Conservation (phyloP, 2,797 vertebrate species). For the Petrocephalus schoutedeni region DNA sequence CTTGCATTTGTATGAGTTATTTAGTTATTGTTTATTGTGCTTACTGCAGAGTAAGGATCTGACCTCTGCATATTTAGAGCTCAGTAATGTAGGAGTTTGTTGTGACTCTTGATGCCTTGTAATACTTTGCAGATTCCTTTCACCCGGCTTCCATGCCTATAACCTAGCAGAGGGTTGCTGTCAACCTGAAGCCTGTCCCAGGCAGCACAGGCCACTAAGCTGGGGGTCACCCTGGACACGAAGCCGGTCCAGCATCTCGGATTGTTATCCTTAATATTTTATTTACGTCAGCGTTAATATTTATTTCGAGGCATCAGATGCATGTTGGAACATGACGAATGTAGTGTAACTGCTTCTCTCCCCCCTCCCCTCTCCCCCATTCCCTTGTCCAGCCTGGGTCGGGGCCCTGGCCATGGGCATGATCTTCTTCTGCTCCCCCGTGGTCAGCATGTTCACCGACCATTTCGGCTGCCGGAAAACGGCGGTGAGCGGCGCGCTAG, state of each 20-base stretch:
- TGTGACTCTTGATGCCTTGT: background rate
- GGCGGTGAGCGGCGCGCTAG: constrained; percentile 75
- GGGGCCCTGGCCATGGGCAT: constrained; percentile 94
- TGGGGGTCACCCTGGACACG: background rate
- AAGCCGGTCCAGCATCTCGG: background rate
- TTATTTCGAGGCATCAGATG: background rate
- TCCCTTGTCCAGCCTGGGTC: constrained; percentile 76
- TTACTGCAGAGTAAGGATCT: background rate
- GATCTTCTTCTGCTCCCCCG: constrained; percentile 97
- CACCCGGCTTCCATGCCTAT: background rate
- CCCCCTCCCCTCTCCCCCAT: background rate
- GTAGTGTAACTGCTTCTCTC: background rate
- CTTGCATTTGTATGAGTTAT: background rate
- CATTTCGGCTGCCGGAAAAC: constrained; percentile 90
- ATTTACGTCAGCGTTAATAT: background rate
- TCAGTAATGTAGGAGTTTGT: background rate
- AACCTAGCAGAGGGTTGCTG: background rate
- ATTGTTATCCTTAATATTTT: background rate
- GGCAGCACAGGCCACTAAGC: background rate
- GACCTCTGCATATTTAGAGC: background rate
- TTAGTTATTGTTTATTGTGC: background rate
- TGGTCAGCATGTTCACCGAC: constrained; percentile 98
- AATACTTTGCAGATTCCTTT: background rate
- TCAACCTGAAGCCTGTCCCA: background rate
- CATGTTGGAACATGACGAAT: background rate